Evolutionary conservation across 2,888 invertebrate species (phyloP), one percentile per base, ranked within the genome.

Genomic region (Anoplius nigerrimus): DNA sequence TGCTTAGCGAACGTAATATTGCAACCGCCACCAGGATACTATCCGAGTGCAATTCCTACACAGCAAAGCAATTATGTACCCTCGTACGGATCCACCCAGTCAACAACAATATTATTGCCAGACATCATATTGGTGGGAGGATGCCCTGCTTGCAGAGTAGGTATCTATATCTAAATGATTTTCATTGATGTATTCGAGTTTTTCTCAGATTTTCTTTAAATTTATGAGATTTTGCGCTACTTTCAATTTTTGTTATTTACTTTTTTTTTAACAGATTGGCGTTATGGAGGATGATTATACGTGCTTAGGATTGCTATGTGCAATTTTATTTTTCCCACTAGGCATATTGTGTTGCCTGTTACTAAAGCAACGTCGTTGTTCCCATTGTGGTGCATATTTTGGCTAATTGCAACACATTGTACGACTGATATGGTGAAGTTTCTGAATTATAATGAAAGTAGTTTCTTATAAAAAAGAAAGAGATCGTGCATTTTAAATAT

Each of bases 261-360:
- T 45, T 52, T 62, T 46, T 43, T 11, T 59, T 66, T 82, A 76
- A 54, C 83, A 92, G 92, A 89, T 97, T 68, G 97, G 97, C 16
- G 92, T 95, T 24, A 90, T 97, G 51, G 95, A 97, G 89, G 96
- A 97, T 81, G 95, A 96, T 84, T 97, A 94, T 88, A 94, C 96
- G 0, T 95, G 95, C 82, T 90, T 95, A 53, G 97, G 97, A 65
- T 90, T 97, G 15, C 90, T 94, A 63, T 96, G 96, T 89, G 96
- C 96, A 20, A 94, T 97, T 71, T 89, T 95, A 34, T 96, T 95
- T 89, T 97, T 97, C 85, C 97, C 97, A 0, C 60, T 96, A 45
- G 97, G 97, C 51, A 93, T 97, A 71, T 89, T 97, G 8, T 97
- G 96, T 87, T 97, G 97, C 86, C 90, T 97, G 58, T 92, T 95